Evolutionary conservation across 2,113 vertebrate species (phyloP).

Genomic region (Triplophysa siluroides): DNA sequence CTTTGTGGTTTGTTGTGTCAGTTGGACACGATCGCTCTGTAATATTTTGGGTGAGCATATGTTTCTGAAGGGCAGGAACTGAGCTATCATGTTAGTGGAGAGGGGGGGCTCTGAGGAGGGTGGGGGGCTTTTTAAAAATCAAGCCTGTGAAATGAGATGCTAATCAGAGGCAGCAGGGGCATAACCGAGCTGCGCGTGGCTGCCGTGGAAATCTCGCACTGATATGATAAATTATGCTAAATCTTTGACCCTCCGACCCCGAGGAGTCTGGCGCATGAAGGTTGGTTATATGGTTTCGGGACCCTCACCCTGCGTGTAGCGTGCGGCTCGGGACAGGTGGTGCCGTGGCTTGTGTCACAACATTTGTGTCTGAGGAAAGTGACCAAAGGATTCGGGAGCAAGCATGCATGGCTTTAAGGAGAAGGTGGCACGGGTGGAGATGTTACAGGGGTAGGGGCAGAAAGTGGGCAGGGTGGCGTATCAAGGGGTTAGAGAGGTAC

Average conservation of each 20-base stretch:
- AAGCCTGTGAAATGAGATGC: conserved; percentile 60
- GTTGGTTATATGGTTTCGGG: conserved; percentile 32
- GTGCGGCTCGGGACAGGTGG: not conserved
- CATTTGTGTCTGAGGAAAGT: not conserved
- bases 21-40: conserved; percentile 27
- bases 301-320: conserved; percentile 40
- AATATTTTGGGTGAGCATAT: conserved; percentile 38
- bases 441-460: conserved; percentile 53
- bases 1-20: conserved; percentile 17
- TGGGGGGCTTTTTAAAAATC: conserved; percentile 49
- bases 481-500: not conserved
- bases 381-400: too few relatives aligned
- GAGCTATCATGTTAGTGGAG: conserved; percentile 28
- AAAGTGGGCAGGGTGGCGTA: not conserved
- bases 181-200: conserved; percentile 56
- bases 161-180: conserved; percentile 61
- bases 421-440: conserved; percentile 30
- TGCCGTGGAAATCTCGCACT: conserved; percentile 56
- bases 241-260: conserved; percentile 55
- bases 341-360: not conserved
- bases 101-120: not conserved
- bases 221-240: conserved; percentile 63
- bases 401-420: not conserved
- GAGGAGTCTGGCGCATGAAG: conserved; percentile 37
- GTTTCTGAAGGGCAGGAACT: conserved; percentile 39